phyloP scores from a whole-genome alignment of 2,888 invertebrate genomes.

The Trachelus troglodyta region DNA sequence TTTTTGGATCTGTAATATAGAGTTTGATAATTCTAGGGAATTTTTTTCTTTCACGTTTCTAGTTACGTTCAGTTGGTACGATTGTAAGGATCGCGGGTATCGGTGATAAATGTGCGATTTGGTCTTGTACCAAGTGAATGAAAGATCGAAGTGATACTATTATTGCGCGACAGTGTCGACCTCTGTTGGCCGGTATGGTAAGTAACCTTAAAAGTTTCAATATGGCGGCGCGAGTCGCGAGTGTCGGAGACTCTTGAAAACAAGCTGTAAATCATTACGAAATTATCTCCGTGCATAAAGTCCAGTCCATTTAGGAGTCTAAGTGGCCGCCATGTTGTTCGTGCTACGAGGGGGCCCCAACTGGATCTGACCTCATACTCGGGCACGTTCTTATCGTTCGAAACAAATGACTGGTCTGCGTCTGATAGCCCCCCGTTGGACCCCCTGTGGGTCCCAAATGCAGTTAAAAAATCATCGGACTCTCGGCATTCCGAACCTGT shows the following conservation, averaged over 20 bases:
- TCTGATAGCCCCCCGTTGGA: slow-evolving; percentile 29
- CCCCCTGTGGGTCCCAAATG: slow-evolving; percentile 20
- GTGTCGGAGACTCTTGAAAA: slow-evolving; percentile 12
- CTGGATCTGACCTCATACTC: slow-evolving; percentile 32
- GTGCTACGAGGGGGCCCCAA: slow-evolving; percentile 24
- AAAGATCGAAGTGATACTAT: neutral
- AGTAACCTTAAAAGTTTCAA: neutral
- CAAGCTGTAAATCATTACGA: slow-evolving; percentile 51
- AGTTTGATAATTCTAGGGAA: neutral
- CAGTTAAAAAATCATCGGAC: slow-evolving; percentile 14
- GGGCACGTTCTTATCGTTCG: slow-evolving; percentile 34
- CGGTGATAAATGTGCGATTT: neutral
- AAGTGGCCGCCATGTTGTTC: slow-evolving; percentile 48
- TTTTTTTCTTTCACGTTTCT: neutral
- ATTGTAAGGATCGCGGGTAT: neutral
- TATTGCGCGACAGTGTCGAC: neutral
- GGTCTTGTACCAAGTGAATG: neutral
- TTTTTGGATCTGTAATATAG: neutral
- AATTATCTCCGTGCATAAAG: slow-evolving; percentile 51
- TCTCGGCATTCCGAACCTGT: slow-evolving; percentile 21
- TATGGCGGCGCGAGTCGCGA: slow-evolving; percentile 15
- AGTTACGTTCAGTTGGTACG: neutral
- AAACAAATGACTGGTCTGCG: slow-evolving; percentile 36
- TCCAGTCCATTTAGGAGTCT: slow-evolving; percentile 52
- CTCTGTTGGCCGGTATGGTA: neutral